Base-by-base conservation (phyloP, 2,113 vertebrate species). In the Hippocampus zosterae region DNA sequence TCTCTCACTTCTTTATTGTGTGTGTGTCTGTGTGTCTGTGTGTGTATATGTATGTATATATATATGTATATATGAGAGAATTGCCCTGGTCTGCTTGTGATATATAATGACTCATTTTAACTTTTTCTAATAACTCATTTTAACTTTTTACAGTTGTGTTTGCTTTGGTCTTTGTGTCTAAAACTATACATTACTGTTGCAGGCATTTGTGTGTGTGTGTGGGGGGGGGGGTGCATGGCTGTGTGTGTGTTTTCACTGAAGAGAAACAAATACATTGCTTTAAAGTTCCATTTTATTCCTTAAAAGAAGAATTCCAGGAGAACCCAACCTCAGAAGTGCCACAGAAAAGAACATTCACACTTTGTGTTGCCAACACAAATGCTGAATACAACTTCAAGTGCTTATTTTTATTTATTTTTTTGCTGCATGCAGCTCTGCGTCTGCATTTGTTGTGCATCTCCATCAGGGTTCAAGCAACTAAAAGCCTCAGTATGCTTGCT, bases 11-110 rank as follows among this genome's bases (percentile, higher is more conserved):
- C 1, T 15, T 62, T 27, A 42, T 13, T 63, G 37, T 33, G 33
- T 23, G n/a, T n/a, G n/a, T n/a, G n/a, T n/a, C n/a, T 29, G 57
- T 18, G 0, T 73, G 60, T 61, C 41, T 23, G 3, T 7, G 5
- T 29, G 3, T 29, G 3, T 29, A 29, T 27, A 27, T 27, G 2
- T 27, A 27, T 27, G 2, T 27, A 27, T 27, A 27, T 27, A 27
- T 27, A 27, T 27, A 27, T 27, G 1, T 27, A 27, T 27, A 27
- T 27, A 27, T 27, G 25, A 1, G 6, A 25, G 25, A 13, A 12
- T 65, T 23, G 48, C 23, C 13, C 23, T 23, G 46, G 8, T 40
- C 68, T 72, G 56, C 52, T 63, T 76, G 29, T 68, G 55, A 68
- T 68, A 68, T 48, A 1, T 18, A 37, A 15, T 33, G 56, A 68